A percentile compares a stretch with the other conserved stretches of the same genome.
These are phyloP conservation scores for Gnathochromis pfefferi DNA, from an alignment of 2,113 vertebrate species.

Conservation along the genomic window DNA sequence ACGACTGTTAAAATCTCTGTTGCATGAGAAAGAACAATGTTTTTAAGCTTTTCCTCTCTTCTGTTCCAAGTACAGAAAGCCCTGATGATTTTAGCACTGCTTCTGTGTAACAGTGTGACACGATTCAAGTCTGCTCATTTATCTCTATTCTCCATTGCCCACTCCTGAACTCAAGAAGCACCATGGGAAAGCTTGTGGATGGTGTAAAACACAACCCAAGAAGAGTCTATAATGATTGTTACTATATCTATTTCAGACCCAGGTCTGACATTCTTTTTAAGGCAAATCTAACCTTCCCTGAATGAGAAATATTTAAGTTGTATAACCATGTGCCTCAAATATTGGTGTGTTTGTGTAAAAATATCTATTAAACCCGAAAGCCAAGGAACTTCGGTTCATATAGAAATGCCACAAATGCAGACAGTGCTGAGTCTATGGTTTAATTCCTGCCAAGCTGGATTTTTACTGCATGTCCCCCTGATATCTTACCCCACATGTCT, in stretches of 20 bases:
- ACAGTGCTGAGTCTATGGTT: background rate
- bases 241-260: background rate
- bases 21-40: background rate
- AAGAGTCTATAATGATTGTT: background rate
- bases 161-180: background rate
- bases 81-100: background rate
- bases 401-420: background rate
- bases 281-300: background rate
- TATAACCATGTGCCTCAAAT: background rate
- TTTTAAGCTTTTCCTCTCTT: background rate
- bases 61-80: background rate
- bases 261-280: background rate
- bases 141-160: background rate
- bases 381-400: background rate
- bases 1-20: background rate
- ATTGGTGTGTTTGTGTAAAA: background rate
- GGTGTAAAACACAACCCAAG: background rate
- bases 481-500: background rate
- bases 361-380: background rate
- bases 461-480: background rate
- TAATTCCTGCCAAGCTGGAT: background rate
- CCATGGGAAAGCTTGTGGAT: background rate
- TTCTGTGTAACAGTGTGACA: background rate
- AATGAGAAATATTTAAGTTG: background rate
- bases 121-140: background rate